These are phyloP conservation scores for Papilio demoleus DNA, from an alignment of 2,888 invertebrate genomes.

Conservation along the genomic window DNA sequence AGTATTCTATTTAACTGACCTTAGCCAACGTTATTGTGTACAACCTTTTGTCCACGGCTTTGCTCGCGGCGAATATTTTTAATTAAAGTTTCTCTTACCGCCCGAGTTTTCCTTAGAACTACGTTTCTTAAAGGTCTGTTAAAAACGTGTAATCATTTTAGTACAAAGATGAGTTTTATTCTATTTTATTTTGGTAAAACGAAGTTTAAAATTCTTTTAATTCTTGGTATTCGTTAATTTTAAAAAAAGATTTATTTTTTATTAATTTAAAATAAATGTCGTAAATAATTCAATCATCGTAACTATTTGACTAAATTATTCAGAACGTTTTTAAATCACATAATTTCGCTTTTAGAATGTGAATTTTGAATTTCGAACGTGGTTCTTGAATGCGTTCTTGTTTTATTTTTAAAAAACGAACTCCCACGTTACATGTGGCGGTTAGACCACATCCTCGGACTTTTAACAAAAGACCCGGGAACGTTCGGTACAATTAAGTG, in stretches of 20 bases:
- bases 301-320: no score
- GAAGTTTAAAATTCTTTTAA: background rate
- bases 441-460: slow-evolving; percentile 66
- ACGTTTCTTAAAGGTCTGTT: slow-evolving; percentile 20
- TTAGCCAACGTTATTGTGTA: slow-evolving; percentile 49
- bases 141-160: slow-evolving; percentile 28
- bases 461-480: slow-evolving; percentile 57
- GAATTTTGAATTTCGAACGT: slow-evolving; percentile 19
- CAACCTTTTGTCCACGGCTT: slow-evolving; percentile 41
- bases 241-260: no score
- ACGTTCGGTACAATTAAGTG: slow-evolving; percentile 60
- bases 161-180: slow-evolving; percentile 3
- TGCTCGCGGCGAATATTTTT: slow-evolving; percentile 38
- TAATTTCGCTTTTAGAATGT: background rate
- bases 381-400: slow-evolving; percentile 9
- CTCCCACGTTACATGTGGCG: slow-evolving; percentile 51
- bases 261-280: no score
- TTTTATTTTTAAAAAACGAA: slow-evolving; percentile 7
- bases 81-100: slow-evolving; percentile 35
- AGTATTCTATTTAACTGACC: slow-evolving; percentile 50
- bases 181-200: slow-evolving; percentile 5
- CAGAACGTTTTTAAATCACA: background rate
- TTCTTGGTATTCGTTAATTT: no score
- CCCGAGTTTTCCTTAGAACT: slow-evolving; percentile 18
- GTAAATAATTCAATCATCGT: no score